These are phyloP conservation scores for Scytalopus superciliaris DNA, from an alignment of 2,113 vertebrate genomes.

Conservation along the genomic window DNA sequence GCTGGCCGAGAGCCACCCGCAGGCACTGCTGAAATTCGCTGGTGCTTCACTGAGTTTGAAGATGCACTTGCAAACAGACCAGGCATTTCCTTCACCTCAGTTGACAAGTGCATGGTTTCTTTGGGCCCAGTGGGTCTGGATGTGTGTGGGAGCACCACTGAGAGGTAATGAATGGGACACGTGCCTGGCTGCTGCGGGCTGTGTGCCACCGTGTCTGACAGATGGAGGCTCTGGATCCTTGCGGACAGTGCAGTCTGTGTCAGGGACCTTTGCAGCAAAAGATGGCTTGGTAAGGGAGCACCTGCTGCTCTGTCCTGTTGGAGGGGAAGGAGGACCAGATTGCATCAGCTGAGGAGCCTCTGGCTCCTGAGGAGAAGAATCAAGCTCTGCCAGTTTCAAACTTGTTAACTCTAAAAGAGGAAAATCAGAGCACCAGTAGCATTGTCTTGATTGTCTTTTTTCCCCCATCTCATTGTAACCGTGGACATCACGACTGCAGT, in stretches of 20 bases:
- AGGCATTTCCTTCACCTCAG: not conserved
- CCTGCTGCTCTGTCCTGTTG: not conserved
- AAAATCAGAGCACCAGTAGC: not conserved
- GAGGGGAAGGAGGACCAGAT: not conserved
- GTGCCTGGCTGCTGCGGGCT: not conserved
- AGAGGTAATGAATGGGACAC: not conserved
- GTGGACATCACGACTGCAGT: not conserved
- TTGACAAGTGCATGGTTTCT: not conserved
- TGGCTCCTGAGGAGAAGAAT: not conserved
- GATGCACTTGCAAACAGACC: not conserved
- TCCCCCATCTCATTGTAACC: not conserved
- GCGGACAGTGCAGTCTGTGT: not conserved
- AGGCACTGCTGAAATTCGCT: not conserved
- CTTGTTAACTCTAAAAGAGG: not conserved
- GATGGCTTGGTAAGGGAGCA: not conserved
- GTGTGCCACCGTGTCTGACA: accelerated
- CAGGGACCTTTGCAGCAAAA: not conserved
- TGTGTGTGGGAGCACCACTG: not conserved
- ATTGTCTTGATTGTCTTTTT: not conserved
- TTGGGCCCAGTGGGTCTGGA: not conserved
- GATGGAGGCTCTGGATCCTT: not conserved
- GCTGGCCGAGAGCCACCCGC: not conserved
- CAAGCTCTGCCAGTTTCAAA: not conserved
- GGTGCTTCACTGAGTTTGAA: not conserved
- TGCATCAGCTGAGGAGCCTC: not conserved